These are phyloP conservation scores for Macaca nemestrina DNA, from an alignment of 2,113 vertebrate species.

Conservation along the genomic window DNA sequence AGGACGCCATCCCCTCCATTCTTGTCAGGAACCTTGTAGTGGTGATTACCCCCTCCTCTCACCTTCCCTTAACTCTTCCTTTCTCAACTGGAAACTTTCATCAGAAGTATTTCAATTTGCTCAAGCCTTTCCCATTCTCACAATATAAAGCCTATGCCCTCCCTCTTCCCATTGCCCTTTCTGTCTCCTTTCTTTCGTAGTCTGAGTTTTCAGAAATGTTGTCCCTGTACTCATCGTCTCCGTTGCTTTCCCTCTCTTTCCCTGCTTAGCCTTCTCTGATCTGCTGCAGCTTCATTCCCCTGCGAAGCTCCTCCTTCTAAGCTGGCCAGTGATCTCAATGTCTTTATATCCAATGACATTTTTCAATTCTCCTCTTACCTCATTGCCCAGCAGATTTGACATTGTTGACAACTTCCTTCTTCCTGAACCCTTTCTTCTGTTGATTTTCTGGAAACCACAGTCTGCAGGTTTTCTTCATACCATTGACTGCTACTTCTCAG, in stretches of 20 bases:
- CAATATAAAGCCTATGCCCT: not conserved
- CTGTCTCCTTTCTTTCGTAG: not conserved
- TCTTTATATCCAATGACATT: fast-evolving
- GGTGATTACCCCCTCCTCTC: too few species aligned
- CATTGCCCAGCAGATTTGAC: not conserved
- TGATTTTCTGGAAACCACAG: not conserved
- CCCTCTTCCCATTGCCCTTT: fast-evolving
- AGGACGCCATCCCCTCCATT: fast-evolving
- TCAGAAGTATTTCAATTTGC: fast-evolving
- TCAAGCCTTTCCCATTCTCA: not conserved
- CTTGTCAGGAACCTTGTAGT: not conserved
- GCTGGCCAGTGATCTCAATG: fast-evolving
- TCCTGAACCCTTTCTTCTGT: not conserved
- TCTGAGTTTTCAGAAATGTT: not conserved
- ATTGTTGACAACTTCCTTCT: not conserved
- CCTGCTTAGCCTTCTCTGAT: not conserved
- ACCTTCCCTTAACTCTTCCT: not conserved
- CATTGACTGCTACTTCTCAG: too few species aligned
- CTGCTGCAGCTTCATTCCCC: fast-evolving
- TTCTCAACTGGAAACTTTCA: not conserved
- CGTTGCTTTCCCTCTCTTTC: fast-evolving
- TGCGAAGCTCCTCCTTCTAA: fast-evolving
- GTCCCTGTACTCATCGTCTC: fast-evolving
- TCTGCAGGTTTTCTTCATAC: fast-evolving
- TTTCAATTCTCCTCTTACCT: not conserved